A percentile compares a stretch with the other conserved stretches of the same genome.
Conservation (phyloP, 2,113 vertebrate genomes). For the Perca flavescens region DNA sequence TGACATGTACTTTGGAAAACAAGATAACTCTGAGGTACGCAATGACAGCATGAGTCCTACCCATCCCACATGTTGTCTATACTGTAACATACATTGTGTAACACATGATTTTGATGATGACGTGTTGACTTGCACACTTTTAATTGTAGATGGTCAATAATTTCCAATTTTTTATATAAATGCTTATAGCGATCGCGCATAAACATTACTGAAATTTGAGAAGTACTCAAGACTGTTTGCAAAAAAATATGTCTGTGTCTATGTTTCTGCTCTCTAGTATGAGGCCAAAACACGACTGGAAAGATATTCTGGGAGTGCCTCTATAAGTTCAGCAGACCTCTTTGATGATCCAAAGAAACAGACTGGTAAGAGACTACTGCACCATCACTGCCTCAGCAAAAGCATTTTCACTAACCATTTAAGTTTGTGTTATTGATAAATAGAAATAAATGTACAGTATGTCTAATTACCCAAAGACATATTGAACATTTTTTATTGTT, state of each 20-base stretch:
- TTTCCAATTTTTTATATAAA: neutral
- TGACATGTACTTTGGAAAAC: slow-evolving; percentile 97
- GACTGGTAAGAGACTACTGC: slow-evolving; percentile 76
- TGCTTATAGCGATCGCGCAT: neutral
- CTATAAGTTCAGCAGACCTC: slow-evolving; percentile 95
- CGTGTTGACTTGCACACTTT: neutral
- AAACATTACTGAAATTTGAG: neutral
- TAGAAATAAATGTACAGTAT: neutral
- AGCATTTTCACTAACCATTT: neutral
- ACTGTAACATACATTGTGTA: neutral
- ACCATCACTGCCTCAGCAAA: neutral
- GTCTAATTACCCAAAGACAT: neutral
- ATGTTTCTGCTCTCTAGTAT: slow-evolving; percentile 83
- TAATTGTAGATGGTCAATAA: neutral
- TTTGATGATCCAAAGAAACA: slow-evolving; percentile 94
- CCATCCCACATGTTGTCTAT: neutral
- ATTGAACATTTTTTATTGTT: neutral
- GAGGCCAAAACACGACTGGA: slow-evolving; percentile 92
- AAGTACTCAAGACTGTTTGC: neutral
- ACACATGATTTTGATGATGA: neutral
- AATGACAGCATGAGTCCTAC: neutral
- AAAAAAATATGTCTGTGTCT: neutral
- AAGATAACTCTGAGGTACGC: slow-evolving; percentile 88
- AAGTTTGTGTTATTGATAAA: neutral
- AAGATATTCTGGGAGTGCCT: slow-evolving; percentile 86